Evolutionary conservation across 2,797 vertebrate genomes (phyloP).

Genomic region (Spinus pinus): DNA sequence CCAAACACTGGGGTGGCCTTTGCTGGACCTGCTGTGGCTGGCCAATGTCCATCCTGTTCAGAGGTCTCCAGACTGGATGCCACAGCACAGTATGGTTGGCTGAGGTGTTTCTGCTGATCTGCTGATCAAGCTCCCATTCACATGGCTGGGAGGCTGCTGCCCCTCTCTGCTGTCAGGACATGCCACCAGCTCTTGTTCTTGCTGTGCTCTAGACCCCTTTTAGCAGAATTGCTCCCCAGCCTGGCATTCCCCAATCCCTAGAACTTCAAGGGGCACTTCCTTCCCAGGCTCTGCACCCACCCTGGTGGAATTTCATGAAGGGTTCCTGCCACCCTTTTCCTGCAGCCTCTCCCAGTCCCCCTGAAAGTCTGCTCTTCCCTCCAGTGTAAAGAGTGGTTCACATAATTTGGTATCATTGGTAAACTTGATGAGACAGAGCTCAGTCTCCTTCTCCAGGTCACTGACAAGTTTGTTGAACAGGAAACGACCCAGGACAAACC

Average conservation of each 20-base stretch:
- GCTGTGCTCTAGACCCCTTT: accelerated
- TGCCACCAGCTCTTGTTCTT: not conserved
- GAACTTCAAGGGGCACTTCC: not conserved
- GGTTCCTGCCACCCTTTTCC: accelerated
- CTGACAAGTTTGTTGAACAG: not conserved
- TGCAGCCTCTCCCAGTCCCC: not conserved
- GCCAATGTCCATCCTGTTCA: not conserved
- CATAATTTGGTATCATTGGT: not conserved
- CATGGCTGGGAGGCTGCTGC: not conserved
- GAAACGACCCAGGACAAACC: not conserved
- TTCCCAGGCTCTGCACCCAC: not conserved
- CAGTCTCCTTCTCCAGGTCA: not conserved
- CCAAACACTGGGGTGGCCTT: accelerated
- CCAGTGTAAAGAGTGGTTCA: accelerated
- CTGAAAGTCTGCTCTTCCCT: not conserved
- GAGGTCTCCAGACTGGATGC: not conserved
- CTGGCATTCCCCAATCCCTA: not conserved
- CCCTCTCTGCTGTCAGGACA: not conserved
- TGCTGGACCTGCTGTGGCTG: not conserved
- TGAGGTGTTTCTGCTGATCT: accelerated
- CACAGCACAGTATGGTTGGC: not conserved
- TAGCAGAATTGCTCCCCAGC: not conserved
- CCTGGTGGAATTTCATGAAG: not conserved
- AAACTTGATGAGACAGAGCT: not conserved
- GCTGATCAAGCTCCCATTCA: accelerated